A percentile compares a stretch with the other conserved stretches of the same genome.
These are phyloP conservation scores for Eugnorisma glareosa DNA, from an alignment of 2,888 invertebrate genomes.

Conservation along the genomic window DNA sequence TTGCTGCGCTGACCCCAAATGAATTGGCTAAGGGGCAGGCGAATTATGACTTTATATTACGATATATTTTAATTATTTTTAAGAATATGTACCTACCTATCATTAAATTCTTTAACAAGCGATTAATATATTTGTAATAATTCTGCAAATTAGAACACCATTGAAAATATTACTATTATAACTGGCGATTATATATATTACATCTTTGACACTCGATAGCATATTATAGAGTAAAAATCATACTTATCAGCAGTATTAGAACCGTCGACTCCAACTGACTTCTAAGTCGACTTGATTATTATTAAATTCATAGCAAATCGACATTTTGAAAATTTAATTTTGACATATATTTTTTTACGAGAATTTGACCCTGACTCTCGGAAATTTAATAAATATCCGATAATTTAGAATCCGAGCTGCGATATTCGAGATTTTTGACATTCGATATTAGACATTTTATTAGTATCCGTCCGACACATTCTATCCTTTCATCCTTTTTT, in stretches of 20 bases:
- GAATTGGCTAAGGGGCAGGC: background rate
- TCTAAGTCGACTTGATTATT: background rate
- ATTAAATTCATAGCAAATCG: background rate
- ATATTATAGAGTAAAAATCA: background rate
- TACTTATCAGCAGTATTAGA: background rate
- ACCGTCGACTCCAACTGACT: background rate
- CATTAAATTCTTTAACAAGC: background rate
- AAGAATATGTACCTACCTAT: background rate
- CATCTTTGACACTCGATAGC: slow-evolving; percentile 8
- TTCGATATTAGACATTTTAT: background rate
- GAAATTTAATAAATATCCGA: slow-evolving; percentile 37
- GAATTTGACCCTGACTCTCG: slow-evolving; percentile 31
- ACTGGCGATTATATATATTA: background rate
- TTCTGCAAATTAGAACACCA: background rate
- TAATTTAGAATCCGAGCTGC: slow-evolving; percentile 25
- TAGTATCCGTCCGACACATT: slow-evolving; percentile 6
- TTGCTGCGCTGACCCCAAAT: background rate
- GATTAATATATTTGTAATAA: background rate
- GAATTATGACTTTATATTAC: background rate
- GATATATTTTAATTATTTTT: background rate
- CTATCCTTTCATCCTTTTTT: background rate
- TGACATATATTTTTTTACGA: background rate
- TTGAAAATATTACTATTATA: background rate
- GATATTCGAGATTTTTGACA: background rate
- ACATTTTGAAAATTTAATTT: slow-evolving; percentile 1